These are phyloP conservation scores for Penaeus vannamei DNA, from an alignment of 1,140 invertebrate species.

Conservation along the genomic window DNA sequence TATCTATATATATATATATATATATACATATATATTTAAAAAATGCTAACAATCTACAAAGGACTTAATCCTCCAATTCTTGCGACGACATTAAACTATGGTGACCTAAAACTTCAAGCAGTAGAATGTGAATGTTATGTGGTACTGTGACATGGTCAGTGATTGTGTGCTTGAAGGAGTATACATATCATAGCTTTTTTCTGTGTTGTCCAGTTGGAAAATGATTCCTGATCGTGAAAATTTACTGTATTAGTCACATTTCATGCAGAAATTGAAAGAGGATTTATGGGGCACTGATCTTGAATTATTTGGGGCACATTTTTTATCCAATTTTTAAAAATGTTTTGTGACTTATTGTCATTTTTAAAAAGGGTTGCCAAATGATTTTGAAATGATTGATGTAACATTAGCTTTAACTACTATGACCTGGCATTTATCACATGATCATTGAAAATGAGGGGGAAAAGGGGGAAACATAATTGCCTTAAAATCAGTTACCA, in stretches of 20 bases:
- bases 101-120: no score
- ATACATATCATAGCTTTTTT: constrained; percentile 47
- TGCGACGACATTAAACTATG: no score
- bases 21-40: no score
- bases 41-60: no score
- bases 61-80: no score
- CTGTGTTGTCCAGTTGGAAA: background rate
- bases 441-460: background rate
- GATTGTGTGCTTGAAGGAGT: constrained; percentile 6
- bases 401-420: constrained; percentile 53
- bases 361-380: background rate
- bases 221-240: constrained; percentile 26
- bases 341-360: constrained; percentile 4
- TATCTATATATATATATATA: no score
- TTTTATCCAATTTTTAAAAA: no score
- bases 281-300: no score
- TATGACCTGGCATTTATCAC: constrained; percentile 56
- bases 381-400: constrained; percentile 14
- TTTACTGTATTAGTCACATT: constrained; percentile 5
- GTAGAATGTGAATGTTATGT: no score
- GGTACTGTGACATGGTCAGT: background rate
- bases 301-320: no score
- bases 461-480: background rate
- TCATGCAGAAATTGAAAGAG: no score
- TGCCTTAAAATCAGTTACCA: constrained; percentile 60